These are phyloP conservation scores for Drosophila ochracea DNA, from an alignment of 2,888 invertebrate species.

Conservation along the genomic window DNA sequence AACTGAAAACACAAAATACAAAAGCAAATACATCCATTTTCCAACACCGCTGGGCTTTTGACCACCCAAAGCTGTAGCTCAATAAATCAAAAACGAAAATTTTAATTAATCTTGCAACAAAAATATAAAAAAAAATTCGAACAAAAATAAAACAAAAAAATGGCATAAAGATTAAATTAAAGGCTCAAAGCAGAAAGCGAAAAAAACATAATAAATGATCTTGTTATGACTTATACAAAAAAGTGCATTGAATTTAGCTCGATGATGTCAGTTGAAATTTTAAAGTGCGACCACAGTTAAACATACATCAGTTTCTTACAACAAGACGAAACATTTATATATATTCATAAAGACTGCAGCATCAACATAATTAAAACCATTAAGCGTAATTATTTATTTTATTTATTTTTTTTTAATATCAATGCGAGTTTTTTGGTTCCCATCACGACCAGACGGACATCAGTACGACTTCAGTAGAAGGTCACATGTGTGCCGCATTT, in stretches of 20 bases:
- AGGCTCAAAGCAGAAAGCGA: conserved; percentile 27
- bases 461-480: conserved; percentile 28
- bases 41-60: conserved; percentile 20
- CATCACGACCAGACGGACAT: conserved; percentile 35
- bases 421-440: conserved; percentile 53
- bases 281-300: conserved; percentile 47
- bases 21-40: not conserved
- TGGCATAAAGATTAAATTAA: conserved; percentile 27
- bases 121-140: conserved; percentile 15
- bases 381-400: conserved; percentile 32
- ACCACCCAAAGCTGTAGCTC: conserved; percentile 40
- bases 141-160: conserved; percentile 27
- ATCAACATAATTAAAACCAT: conserved; percentile 40
- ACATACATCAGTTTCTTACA: conserved; percentile 27
- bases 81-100: conserved; percentile 68
- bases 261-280: conserved; percentile 52
- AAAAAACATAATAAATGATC: conserved; percentile 56
- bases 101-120: conserved; percentile 62
- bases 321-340: conserved; percentile 17
- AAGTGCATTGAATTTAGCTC: conserved; percentile 39
- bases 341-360: conserved; percentile 14
- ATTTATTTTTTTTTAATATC: conserved; percentile 40
- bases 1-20: conserved; percentile 12
- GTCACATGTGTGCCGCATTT: conserved; percentile 53
- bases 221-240: conserved; percentile 21